Percentiles rank a stretch among this genome's conserved stretches.
Evolutionary conservation across 1,140 invertebrate species (phyloP).

Genomic region (Trachymyrmex septentrionalis): DNA sequence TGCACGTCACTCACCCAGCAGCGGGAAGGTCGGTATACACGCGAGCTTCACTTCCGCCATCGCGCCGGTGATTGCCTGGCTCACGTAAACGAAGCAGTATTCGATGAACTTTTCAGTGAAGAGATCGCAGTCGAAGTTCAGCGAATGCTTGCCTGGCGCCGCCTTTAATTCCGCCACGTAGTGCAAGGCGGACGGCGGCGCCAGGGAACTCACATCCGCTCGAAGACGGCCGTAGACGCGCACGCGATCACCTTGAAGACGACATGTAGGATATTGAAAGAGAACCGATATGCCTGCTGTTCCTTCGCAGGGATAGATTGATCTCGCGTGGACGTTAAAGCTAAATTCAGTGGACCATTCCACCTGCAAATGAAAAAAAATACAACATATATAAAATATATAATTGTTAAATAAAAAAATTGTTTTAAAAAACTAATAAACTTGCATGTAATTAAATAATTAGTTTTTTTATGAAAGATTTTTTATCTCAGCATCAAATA

Average conservation of each 20-base stretch:
- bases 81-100: slow-evolving; percentile 95
- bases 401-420: too few species aligned
- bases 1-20: slow-evolving; percentile 88
- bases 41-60: slow-evolving; percentile 93
- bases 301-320: slow-evolving; percentile 93
- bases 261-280: slow-evolving; percentile 93
- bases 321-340: slow-evolving; percentile 92
- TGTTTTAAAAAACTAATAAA: not conserved
- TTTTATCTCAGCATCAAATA: not conserved
- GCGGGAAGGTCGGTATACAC: slow-evolving; percentile 92
- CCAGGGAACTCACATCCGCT: slow-evolving; percentile 90
- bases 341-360: slow-evolving; percentile 94
- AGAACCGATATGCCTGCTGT: slow-evolving; percentile 90
- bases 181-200: slow-evolving; percentile 85
- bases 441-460: not conserved
- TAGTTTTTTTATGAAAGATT: too few species aligned
- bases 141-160: slow-evolving; percentile 90
- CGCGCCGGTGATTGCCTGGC: slow-evolving; percentile 92
- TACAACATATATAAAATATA: not conserved
- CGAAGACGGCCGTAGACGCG: slow-evolving; percentile 90
- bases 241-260: slow-evolving; percentile 91
- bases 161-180: slow-evolving; percentile 86
- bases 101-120: slow-evolving; percentile 93
- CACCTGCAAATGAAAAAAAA: slow-evolving; percentile 87
- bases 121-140: slow-evolving; percentile 93